Evolutionary conservation across 2,888 invertebrate genomes (phyloP).

Genomic region (Hirtodrosophila histrioides): DNA sequence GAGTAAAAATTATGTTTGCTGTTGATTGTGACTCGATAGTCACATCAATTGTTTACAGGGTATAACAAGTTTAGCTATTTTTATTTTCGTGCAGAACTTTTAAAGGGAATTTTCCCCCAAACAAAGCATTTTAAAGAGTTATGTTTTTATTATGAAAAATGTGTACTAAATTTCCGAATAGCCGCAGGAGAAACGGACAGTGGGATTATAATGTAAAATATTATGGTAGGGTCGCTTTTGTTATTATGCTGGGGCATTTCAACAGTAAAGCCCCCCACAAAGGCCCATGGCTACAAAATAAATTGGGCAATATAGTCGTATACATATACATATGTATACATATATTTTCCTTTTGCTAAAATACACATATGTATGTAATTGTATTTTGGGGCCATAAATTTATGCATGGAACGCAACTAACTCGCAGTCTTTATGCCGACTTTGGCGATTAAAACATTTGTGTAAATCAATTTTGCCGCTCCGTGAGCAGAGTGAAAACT

Average conservation of each 20-base stretch:
- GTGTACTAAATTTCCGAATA: slow-evolving; percentile 31
- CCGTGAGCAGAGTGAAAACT: slow-evolving; percentile 60
- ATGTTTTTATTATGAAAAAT: slow-evolving; percentile 7
- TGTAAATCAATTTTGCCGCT: slow-evolving; percentile 69
- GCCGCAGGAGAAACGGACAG: slow-evolving; percentile 24
- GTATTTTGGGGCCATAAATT: slow-evolving; percentile 7
- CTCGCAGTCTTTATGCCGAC: neutral
- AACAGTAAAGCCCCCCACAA: neutral
- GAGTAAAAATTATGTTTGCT: neutral
- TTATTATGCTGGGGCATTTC: slow-evolving; percentile 5
- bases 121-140: slow-evolving; percentile 6
- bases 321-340: slow-evolving; percentile 14
- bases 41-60: too few species aligned
- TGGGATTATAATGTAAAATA: slow-evolving; percentile 31
- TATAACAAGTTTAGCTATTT: neutral
- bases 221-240: slow-evolving; percentile 18
- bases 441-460: slow-evolving; percentile 46
- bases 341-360: slow-evolving; percentile 2
- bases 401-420: slow-evolving; percentile 21
- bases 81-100: neutral
- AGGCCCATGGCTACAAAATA: slow-evolving; percentile 31
- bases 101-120: neutral
- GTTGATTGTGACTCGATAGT: too few species aligned
- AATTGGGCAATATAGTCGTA: slow-evolving; percentile 34
- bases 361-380: slow-evolving; percentile 2